Conservation (phyloP, 1,140 invertebrate species). For the Pseudomyrmex sp. region DNA sequence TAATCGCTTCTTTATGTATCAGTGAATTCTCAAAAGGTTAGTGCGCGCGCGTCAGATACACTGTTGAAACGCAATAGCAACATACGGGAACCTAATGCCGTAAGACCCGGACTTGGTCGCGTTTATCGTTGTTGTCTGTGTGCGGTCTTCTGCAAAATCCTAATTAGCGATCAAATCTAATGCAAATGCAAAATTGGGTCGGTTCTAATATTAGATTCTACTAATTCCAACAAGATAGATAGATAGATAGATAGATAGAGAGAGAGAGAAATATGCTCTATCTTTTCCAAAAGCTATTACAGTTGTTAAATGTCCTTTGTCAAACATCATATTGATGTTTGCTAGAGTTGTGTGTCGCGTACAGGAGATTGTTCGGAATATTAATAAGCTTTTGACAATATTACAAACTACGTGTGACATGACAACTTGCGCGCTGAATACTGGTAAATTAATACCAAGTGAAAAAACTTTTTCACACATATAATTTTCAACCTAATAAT, state of each 20-base stretch:
- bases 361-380: not conserved
- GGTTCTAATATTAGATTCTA: slow-evolving; percentile 33
- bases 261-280: not conserved
- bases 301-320: not conserved
- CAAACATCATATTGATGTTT: not conserved
- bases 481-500: too few species aligned
- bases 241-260: too few species aligned
- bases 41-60: slow-evolving; percentile 83
- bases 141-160: slow-evolving; percentile 5
- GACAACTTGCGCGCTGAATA: too few species aligned
- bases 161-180: not conserved
- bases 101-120: not conserved
- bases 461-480: too few species aligned
- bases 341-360: not conserved
- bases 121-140: not conserved
- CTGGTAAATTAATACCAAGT: too few species aligned
- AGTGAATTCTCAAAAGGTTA: not conserved
- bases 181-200: not conserved
- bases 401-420: not conserved
- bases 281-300: not conserved
- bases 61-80: not conserved
- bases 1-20: slow-evolving; percentile 1
- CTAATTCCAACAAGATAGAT: not conserved
- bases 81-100: not conserved
- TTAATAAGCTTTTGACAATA: not conserved